Evolutionary conservation across 2,113 vertebrate genomes (phyloP).

Genomic region (Perca flavescens): DNA sequence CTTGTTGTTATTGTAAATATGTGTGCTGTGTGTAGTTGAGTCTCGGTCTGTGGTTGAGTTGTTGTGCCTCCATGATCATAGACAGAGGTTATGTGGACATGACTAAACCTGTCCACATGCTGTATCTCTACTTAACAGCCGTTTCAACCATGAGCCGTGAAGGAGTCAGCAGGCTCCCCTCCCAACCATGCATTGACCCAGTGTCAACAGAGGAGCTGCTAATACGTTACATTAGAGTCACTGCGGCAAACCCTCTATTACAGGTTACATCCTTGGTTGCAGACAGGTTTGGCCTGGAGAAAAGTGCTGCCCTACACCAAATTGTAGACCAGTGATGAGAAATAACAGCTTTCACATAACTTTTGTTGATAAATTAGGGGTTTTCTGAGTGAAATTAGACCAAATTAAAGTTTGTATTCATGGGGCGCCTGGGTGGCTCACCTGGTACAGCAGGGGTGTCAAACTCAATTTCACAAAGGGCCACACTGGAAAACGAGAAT

Average conservation of each 20-base stretch:
- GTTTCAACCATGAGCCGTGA: neutral
- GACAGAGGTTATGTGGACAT: neutral
- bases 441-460: too few relatives aligned
- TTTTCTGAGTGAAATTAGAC: neutral
- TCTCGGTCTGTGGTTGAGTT: neutral
- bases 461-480: too few relatives aligned
- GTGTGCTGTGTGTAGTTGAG: conserved; percentile 8
- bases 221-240: neutral
- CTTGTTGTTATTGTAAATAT: conserved; percentile 23
- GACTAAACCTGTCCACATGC: conserved; percentile 23
- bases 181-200: neutral
- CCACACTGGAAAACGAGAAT: too few relatives aligned
- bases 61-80: conserved; percentile 30
- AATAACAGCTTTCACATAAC: neutral
- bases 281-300: neutral
- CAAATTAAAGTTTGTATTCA: neutral
- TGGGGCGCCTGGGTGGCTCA: too few relatives aligned
- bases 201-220: neutral
- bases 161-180: neutral
- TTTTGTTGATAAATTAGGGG: neutral
- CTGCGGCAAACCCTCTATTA: neutral
- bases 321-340: neutral
- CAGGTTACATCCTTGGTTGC: neutral
- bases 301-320: neutral
- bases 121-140: neutral